Evolutionary conservation across 2,797 vertebrate genomes (phyloP).

Genomic region (Dromococcyx pavoninus): DNA sequence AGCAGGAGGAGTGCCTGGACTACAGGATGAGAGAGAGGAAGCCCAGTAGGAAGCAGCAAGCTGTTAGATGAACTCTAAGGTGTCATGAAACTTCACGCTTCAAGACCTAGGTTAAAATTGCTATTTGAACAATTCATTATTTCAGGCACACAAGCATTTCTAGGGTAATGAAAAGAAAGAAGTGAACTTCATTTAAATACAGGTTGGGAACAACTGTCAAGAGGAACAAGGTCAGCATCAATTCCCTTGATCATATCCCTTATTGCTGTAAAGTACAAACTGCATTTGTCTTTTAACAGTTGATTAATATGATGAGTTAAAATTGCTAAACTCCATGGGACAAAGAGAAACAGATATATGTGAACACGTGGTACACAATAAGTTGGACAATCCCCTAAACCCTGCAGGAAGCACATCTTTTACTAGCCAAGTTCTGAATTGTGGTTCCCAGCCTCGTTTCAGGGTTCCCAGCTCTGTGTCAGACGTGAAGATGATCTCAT

Average conservation of each 20-base stretch:
- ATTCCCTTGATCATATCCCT: constrained; percentile 23
- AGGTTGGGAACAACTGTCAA: constrained; percentile 41
- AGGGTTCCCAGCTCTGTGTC: not conserved
- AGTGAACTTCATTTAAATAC: constrained; percentile 50
- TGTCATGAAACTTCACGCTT: constrained; percentile 35
- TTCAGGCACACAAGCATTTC: constrained; percentile 31
- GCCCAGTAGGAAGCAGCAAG: constrained; percentile 53
- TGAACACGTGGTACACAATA: not conserved
- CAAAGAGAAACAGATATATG: not conserved
- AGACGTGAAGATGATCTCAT: not conserved
- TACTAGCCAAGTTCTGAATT: not conserved
- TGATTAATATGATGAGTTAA: constrained; percentile 31
- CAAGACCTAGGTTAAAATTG: constrained; percentile 49
- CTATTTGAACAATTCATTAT: constrained; percentile 59
- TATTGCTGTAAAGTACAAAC: not conserved
- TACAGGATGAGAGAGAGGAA: constrained; percentile 5
- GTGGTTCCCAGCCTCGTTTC: not conserved
- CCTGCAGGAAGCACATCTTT: not conserved
- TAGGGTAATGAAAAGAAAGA: constrained; percentile 51
- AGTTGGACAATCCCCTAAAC: not conserved
- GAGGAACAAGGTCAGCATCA: constrained; percentile 54
- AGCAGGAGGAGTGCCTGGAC: not conserved
- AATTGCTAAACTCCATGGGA: not conserved
- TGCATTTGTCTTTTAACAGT: constrained; percentile 46
- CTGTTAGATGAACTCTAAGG: constrained; percentile 27